These are phyloP conservation scores for Xylota sylvarum DNA, from an alignment of 2,888 invertebrate genomes.

Conservation along the genomic window DNA sequence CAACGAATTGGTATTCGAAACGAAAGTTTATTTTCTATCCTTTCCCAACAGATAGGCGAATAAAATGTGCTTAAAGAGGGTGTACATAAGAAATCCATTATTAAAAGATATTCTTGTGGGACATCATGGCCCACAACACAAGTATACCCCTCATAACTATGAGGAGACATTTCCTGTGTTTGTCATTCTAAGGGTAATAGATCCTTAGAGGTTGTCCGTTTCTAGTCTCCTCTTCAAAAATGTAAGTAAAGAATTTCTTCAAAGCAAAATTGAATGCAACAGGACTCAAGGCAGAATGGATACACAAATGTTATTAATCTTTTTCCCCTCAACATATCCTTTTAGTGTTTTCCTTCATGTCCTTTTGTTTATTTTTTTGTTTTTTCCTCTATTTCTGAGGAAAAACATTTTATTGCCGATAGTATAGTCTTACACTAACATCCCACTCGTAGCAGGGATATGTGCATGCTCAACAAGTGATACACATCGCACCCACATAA, in stretches of 20 bases:
- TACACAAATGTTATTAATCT: slow-evolving; percentile 49
- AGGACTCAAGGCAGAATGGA: slow-evolving; percentile 30
- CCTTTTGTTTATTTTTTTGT: background rate
- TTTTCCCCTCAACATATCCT: slow-evolving; percentile 5
- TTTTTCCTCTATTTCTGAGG: background rate
- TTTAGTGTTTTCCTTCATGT: background rate
- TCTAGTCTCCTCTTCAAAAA: slow-evolving; percentile 1
- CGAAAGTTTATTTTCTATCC: slow-evolving; percentile 27
- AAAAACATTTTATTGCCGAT: slow-evolving; percentile 9
- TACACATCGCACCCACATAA: slow-evolving; percentile 28
- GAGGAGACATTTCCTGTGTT: slow-evolving; percentile 14
- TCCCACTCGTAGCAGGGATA: background rate
- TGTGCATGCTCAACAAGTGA: slow-evolving; percentile 62
- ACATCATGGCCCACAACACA: background rate
- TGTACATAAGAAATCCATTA: slow-evolving; percentile 46
- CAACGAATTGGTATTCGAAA: slow-evolving; percentile 1
- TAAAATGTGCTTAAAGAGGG: background rate
- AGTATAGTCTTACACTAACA: background rate
- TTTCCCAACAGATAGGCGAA: background rate
- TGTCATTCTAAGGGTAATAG: slow-evolving; percentile 44
- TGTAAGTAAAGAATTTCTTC: slow-evolving; percentile 13
- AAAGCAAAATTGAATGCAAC: slow-evolving; percentile 25
- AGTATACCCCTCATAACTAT: slow-evolving; percentile 22
- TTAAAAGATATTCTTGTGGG: slow-evolving; percentile 20
- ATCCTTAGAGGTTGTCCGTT: slow-evolving; percentile 37